Conservation (phyloP, 2,797 vertebrate genomes). For the Poeciliopsis infans region DNA sequence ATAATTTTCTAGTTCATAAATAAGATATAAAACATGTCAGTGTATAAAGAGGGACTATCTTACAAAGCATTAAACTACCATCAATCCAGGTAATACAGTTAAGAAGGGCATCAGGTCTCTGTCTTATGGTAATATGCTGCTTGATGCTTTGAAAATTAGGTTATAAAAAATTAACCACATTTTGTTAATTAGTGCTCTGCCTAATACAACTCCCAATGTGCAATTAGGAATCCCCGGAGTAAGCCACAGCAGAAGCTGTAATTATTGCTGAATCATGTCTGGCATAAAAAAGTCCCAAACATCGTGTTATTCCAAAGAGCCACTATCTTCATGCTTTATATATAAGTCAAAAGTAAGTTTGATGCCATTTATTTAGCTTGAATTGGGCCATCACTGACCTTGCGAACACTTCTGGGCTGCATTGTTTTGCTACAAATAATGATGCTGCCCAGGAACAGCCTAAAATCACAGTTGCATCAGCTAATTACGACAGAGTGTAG, state of each 20-base stretch:
- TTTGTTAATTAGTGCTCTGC: constrained; percentile 30
- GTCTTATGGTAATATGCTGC: constrained; percentile 6
- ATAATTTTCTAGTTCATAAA: background rate
- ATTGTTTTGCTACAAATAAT: constrained; percentile 10
- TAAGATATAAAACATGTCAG: background rate
- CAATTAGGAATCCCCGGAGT: constrained; percentile 10
- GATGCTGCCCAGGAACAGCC: constrained; percentile 5
- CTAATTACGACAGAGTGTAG: background rate
- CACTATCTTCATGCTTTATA: constrained; percentile 3
- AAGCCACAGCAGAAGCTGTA: background rate
- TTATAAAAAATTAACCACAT: constrained; percentile 13
- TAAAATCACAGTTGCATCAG: background rate
- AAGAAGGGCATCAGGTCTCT: constrained; percentile 1
- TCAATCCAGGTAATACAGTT: constrained; percentile 12
- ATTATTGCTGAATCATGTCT: constrained; percentile 16
- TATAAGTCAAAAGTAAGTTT: constrained; percentile 3
- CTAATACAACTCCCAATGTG: constrained; percentile 18
- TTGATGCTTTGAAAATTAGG: constrained; percentile 23
- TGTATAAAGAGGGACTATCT: background rate
- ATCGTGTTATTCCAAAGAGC: constrained; percentile 1
- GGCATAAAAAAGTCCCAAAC: constrained; percentile 16
- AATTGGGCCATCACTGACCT: background rate
- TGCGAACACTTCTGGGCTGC: background rate
- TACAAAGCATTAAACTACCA: background rate
- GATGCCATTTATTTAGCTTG: constrained; percentile 9